phyloP scores from a whole-genome alignment of 2,888 invertebrate species.

The Adela reaumurella region DNA sequence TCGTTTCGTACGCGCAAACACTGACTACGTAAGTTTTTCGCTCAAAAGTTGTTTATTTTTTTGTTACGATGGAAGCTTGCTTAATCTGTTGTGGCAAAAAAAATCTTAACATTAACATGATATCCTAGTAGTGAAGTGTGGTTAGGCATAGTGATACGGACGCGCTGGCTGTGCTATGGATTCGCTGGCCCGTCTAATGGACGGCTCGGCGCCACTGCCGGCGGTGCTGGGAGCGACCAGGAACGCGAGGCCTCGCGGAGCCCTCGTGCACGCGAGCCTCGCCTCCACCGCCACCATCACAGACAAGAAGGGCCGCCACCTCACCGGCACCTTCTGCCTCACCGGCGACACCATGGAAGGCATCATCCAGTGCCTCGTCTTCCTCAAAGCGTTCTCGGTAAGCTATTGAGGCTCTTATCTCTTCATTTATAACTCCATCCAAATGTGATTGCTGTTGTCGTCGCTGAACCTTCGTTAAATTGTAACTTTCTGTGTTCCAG shows the following conservation, averaged over 20 bases:
- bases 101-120: too few relatives aligned
- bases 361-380: conserved; percentile 88
- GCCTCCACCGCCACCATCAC: conserved; percentile 67
- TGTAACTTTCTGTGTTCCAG: too few relatives aligned
- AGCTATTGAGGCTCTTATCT: conserved; percentile 31
- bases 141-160: neutral
- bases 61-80: too few relatives aligned
- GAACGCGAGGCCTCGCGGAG: conserved; percentile 61
- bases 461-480: too few relatives aligned
- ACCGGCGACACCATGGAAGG: conserved; percentile 92
- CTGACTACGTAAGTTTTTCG: too few relatives aligned
- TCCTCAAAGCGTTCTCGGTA: conserved; percentile 91
- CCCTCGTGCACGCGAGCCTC: conserved; percentile 73
- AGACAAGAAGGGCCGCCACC: conserved; percentile 72
- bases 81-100: too few relatives aligned
- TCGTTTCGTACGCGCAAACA: neutral
- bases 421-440: neutral
- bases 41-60: too few relatives aligned
- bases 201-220: conserved; percentile 65
- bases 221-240: conserved; percentile 51
- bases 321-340: conserved; percentile 84
- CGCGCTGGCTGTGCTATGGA: conserved; percentile 54
- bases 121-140: too few relatives aligned
- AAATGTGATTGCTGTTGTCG: too few relatives aligned
- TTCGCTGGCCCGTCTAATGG: conserved; percentile 78